phyloP scores from a whole-genome alignment of 2,113 vertebrate species.

The Varanus salvator region DNA sequence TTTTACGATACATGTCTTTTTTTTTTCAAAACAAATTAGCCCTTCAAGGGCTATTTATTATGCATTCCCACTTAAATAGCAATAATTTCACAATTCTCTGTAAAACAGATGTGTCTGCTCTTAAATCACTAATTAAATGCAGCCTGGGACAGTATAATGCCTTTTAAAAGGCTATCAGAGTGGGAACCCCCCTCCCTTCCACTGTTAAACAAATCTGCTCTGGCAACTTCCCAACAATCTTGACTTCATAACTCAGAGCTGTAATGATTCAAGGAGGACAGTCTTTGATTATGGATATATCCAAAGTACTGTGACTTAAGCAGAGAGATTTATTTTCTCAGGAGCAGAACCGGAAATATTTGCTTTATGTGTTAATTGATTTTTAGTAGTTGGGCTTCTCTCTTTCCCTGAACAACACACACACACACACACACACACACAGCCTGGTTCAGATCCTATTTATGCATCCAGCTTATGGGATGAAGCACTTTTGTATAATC shows the following conservation, averaged over 20 bases:
- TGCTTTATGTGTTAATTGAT: conserved; percentile 29
- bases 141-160: conserved; percentile 55
- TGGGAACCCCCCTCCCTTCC: conserved; percentile 26
- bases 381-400: neutral
- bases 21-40: conserved; percentile 53
- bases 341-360: conserved; percentile 51
- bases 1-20: conserved; percentile 8
- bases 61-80: conserved; percentile 58
- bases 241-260: conserved; percentile 63
- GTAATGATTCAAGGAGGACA: conserved; percentile 61
- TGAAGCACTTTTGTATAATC: neutral
- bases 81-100: conserved; percentile 62
- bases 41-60: conserved; percentile 58
- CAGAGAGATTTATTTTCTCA: conserved; percentile 49
- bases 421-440: neutral
- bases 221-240: conserved; percentile 61
- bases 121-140: conserved; percentile 71
- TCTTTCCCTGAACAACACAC: neutral
- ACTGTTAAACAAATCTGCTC: conserved; percentile 62
- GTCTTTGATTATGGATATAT: conserved; percentile 48
- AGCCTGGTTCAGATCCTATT: neutral
- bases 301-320: conserved; percentile 24
- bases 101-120: conserved; percentile 62
- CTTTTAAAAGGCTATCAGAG: conserved; percentile 65
- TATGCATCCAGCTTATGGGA: neutral